Conservation (phyloP, 2,888 invertebrate species). For the Candidula unifasciata region DNA sequence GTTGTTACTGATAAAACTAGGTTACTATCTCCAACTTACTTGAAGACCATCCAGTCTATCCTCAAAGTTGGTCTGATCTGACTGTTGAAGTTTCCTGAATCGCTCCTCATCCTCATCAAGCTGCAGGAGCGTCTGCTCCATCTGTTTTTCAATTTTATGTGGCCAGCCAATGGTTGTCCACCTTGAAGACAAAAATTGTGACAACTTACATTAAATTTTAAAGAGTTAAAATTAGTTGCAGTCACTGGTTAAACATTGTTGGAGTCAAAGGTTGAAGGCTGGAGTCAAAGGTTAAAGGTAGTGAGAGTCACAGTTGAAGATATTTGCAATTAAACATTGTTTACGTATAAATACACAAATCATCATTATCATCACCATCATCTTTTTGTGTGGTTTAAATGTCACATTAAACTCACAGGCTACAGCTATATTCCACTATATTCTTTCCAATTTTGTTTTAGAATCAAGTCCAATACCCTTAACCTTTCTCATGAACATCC, state of each 20-base stretch:
- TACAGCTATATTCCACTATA: no score
- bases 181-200: constrained; percentile 57
- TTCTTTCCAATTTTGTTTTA: no score
- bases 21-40: constrained; percentile 74
- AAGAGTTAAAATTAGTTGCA: not conserved
- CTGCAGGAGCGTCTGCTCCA: constrained; percentile 82
- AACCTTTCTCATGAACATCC: no score
- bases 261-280: not conserved
- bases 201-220: not conserved
- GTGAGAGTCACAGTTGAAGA: not conserved
- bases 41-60: constrained; percentile 87
- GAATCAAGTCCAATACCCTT: no score
- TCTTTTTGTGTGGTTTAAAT: no score
- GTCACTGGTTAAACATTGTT: not conserved
- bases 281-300: not conserved
- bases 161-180: constrained; percentile 84
- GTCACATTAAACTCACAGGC: no score
- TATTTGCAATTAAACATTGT: not conserved
- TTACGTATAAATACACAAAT: no score
- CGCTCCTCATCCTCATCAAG: constrained; percentile 86
- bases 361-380: no score
- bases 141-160: constrained; percentile 82
- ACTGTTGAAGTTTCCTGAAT: constrained; percentile 87
- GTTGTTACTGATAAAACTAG: no score
- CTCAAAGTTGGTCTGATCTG: constrained; percentile 82